Percentiles rank a stretch among this genome's conserved stretches.
Evolutionary conservation across 2,888 invertebrate species (phyloP).

Genomic region (Erpobdella octoculata): DNA sequence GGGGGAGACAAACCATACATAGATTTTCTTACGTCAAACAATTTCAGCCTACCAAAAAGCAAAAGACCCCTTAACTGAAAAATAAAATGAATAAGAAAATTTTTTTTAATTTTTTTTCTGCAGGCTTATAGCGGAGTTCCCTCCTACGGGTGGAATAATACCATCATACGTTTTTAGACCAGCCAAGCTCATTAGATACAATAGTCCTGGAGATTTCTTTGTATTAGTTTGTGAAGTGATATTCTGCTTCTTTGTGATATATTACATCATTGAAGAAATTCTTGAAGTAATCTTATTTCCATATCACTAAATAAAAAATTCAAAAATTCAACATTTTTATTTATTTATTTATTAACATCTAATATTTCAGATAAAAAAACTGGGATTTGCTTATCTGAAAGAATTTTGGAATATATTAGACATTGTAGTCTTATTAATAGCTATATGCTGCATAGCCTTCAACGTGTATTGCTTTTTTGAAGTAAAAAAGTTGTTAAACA

Average conservation of each 20-base stretch:
- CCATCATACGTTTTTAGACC: constrained; percentile 59
- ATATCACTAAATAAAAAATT: neutral
- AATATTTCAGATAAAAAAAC: constrained; percentile 50
- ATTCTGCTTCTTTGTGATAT: constrained; percentile 58
- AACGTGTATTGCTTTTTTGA: constrained; percentile 54
- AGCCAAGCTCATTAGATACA: constrained; percentile 59
- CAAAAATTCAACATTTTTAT: neutral
- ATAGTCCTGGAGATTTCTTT: constrained; percentile 55
- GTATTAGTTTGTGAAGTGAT: constrained; percentile 57
- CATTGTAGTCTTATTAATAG: constrained; percentile 57
- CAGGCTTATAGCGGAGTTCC: constrained; percentile 58
- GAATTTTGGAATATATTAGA: constrained; percentile 64
- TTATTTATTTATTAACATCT: neutral
- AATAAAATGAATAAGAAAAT: no score
- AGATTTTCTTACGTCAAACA: no score
- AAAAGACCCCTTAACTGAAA: no score
- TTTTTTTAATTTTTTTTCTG: no score
- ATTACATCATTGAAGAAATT: constrained; percentile 59
- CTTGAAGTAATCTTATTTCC: constrained; percentile 44
- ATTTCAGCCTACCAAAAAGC: no score
- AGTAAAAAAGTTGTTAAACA: constrained; percentile 49
- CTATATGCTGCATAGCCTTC: constrained; percentile 54
- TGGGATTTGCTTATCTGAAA: constrained; percentile 54
- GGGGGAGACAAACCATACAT: no score
- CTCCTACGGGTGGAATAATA: constrained; percentile 65